These are phyloP conservation scores for Baronia brevicornis DNA, from an alignment of 2,888 invertebrate genomes.

Conservation along the genomic window DNA sequence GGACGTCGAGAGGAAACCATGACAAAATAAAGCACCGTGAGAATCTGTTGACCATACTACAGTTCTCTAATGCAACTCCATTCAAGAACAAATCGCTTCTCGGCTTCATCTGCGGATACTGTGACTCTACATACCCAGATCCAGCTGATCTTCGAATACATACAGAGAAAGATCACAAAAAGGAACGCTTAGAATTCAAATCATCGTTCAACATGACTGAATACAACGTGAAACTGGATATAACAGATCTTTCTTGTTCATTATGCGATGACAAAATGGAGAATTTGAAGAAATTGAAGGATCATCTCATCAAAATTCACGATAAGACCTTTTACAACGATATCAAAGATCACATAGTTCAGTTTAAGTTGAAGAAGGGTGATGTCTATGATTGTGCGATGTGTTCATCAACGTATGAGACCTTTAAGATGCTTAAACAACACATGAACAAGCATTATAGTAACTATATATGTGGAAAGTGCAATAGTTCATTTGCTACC, in stretches of 20 bases:
- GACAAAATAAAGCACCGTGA: constrained; percentile 47
- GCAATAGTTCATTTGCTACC: constrained; percentile 48
- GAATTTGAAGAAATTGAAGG: constrained; percentile 34
- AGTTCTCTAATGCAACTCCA: constrained; percentile 49
- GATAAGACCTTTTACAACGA: constrained; percentile 38
- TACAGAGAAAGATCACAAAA: constrained; percentile 34
- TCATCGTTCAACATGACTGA: constrained; percentile 40
- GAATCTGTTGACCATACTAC: constrained; percentile 44
- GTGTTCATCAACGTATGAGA: constrained; percentile 53
- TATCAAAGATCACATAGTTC: constrained; percentile 53
- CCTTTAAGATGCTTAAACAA: constrained; percentile 61
- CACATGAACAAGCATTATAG: constrained; percentile 62
- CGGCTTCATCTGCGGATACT: constrained; percentile 53
- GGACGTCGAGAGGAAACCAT: constrained; percentile 24
- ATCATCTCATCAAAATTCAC: constrained; percentile 43
- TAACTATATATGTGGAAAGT: constrained; percentile 47
- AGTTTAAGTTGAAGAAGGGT: constrained; percentile 53
- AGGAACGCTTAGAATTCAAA: constrained; percentile 39
- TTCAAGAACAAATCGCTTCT: constrained; percentile 50
- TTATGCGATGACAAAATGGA: constrained; percentile 36
- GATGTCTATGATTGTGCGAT: constrained; percentile 50
- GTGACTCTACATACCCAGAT: constrained; percentile 42
- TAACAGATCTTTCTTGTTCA: constrained; percentile 36
- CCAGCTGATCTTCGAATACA: constrained; percentile 38
- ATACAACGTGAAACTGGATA: constrained; percentile 46